Percentiles rank a stretch among this genome's conserved stretches.
These are phyloP conservation scores for Harpalus rubripes DNA, from an alignment of 2,888 invertebrate species.

Conservation along the genomic window DNA sequence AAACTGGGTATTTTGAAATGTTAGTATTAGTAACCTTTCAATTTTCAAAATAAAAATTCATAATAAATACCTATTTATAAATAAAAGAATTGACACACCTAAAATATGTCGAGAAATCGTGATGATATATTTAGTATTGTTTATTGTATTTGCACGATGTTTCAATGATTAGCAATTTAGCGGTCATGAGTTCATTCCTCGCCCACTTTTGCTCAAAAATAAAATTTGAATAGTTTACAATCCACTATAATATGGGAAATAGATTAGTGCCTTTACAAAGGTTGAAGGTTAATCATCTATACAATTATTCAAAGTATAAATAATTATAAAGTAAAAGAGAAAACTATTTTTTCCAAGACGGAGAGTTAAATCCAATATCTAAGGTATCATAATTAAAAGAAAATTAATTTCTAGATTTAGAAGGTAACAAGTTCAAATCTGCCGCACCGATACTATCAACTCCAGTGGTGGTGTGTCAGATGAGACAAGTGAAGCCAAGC, in stretches of 20 bases:
- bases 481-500: too few relatives aligned
- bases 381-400: too few relatives aligned
- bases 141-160: not conserved
- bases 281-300: not conserved
- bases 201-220: slow-evolving; percentile 2
- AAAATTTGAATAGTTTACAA: not conserved
- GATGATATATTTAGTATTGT: slow-evolving; percentile 7
- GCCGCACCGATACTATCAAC: too few relatives aligned
- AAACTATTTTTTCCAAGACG: too few relatives aligned
- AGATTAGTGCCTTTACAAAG: not conserved
- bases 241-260: not conserved
- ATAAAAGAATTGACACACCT: not conserved
- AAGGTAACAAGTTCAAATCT: too few relatives aligned
- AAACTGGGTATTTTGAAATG: too few relatives aligned
- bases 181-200: not conserved
- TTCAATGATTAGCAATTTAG: not conserved
- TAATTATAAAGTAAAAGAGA: too few relatives aligned
- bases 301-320: not conserved
- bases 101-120: not conserved
- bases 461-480: too few relatives aligned
- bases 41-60: too few relatives aligned
- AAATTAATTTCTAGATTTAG: too few relatives aligned
- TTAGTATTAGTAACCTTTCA: too few relatives aligned
- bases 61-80: not conserved
- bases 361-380: too few relatives aligned